These are phyloP conservation scores for Ciona savignyi DNA, from an alignment of 23 tunicate species.

Conservation along the genomic window DNA sequence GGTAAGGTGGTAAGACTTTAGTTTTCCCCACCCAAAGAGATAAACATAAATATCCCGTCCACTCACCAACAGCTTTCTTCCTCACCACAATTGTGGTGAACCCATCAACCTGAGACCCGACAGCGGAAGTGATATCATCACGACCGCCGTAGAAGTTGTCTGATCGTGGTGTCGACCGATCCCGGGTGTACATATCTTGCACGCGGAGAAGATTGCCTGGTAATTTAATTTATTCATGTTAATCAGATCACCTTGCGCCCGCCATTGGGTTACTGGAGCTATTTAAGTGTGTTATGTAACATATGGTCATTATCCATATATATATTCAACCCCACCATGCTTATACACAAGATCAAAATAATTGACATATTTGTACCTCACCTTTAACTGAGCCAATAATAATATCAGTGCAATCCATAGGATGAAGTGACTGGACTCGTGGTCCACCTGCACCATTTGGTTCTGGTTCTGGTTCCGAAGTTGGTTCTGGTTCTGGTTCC, in stretches of 20 bases:
- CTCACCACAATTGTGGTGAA: conserved; percentile 31
- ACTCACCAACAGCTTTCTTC: conserved; percentile 24
- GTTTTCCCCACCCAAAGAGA: too few species aligned
- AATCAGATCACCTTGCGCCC: too few species aligned
- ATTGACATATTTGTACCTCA: neutral
- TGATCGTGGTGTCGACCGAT: conserved; percentile 20
- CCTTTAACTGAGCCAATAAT: conserved; percentile 43
- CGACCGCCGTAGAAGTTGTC: conserved; percentile 41
- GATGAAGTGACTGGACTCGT: neutral
- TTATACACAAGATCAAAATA: neutral
- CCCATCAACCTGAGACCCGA: conserved; percentile 29
- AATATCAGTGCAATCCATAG: conserved; percentile 36
- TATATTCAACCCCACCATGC: too few species aligned
- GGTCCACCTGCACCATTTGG: neutral
- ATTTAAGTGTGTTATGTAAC: too few species aligned
- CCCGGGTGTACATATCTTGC: conserved; percentile 30
- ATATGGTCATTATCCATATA: too few species aligned
- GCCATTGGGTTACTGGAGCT: too few species aligned
- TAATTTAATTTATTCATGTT: too few species aligned
- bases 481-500: conserved; percentile 9
- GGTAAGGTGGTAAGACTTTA: too few species aligned
- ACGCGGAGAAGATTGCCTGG: conserved; percentile 25
- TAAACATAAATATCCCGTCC: too few species aligned
- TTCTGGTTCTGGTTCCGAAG: conserved; percentile 15
- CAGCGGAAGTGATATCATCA: conserved; percentile 43